phyloP scores from a whole-genome alignment of 2,888 invertebrate species.

The Griposia aprilina region DNA sequence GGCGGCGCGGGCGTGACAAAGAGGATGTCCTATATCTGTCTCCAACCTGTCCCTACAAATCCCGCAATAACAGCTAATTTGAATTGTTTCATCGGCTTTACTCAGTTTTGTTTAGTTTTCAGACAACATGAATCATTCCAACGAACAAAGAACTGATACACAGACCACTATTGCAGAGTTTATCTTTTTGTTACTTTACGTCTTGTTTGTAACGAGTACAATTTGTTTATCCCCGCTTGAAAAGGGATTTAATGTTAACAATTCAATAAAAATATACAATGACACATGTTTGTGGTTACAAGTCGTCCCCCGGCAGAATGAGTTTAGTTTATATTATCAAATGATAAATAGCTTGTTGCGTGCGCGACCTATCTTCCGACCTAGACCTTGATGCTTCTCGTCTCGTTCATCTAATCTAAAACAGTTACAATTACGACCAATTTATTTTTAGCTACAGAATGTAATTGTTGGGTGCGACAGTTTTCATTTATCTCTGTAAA shows the following conservation, averaged over 20 bases:
- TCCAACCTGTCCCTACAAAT: conserved; percentile 20
- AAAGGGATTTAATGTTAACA: conserved; percentile 29
- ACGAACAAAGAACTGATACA: conserved; percentile 12
- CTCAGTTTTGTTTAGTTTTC: conserved; percentile 20
- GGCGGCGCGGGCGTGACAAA: conserved; percentile 21
- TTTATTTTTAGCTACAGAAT: conserved; percentile 64
- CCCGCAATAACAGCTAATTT: conserved; percentile 23
- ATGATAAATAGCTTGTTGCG: conserved; percentile 61
- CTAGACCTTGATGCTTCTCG: conserved; percentile 77
- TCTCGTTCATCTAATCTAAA: conserved; percentile 71
- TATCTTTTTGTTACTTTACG: conserved; percentile 8
- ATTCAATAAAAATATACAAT: conserved; percentile 43
- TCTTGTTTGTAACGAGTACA: conserved; percentile 9
- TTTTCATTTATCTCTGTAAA: conserved; percentile 37
- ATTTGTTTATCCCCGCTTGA: conserved; percentile 16
- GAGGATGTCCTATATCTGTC: conserved; percentile 37
- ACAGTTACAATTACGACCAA: conserved; percentile 50
- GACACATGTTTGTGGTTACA: conserved; percentile 38
- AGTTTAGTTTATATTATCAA: conserved; percentile 37
- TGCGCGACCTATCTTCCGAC: conserved; percentile 75
- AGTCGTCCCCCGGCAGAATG: conserved; percentile 35
- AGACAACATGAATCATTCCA: conserved; percentile 48
- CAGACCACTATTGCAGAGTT: conserved; percentile 13
- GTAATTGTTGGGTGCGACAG: conserved; percentile 36
- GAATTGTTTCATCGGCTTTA: conserved; percentile 12